Evolutionary conservation across 2,113 vertebrate genomes (phyloP).

Genomic region (Riparia riparia): DNA sequence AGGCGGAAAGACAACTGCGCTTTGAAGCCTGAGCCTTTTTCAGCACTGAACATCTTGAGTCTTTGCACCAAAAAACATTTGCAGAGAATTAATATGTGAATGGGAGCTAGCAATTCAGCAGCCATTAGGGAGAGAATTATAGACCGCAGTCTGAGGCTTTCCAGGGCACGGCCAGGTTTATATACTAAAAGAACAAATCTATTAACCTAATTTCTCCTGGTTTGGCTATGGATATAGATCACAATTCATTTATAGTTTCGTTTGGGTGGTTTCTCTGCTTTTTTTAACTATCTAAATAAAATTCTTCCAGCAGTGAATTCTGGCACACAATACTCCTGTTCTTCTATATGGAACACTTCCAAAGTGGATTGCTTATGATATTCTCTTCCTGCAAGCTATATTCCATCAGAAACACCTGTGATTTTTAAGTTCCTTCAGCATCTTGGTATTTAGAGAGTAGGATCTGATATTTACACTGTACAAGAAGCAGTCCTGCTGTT

Average conservation of each 20-base stretch:
- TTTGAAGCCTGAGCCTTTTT: conserved; percentile 5
- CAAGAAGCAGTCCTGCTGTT: not conserved
- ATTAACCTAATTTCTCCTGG: not conserved
- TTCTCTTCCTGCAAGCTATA: not conserved
- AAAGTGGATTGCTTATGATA: not conserved
- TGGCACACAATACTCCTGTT: not conserved
- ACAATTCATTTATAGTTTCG: not conserved
- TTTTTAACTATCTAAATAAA: conserved; percentile 9
- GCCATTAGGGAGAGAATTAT: not conserved
- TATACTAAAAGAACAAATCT: not conserved
- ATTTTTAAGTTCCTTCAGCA: not conserved
- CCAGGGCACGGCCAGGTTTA: not conserved
- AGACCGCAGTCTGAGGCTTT: not conserved
- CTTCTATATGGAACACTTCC: not conserved
- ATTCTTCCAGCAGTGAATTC: not conserved
- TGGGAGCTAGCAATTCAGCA: not conserved
- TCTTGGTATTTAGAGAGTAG: not conserved
- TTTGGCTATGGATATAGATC: not conserved
- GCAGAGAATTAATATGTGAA: conserved; percentile 12
- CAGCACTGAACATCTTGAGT: not conserved
- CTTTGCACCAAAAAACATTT: not conserved
- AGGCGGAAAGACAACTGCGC: not conserved
- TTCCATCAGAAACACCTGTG: conserved; percentile 13
- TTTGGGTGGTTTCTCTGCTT: not conserved
- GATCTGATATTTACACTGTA: not conserved